Evolutionary conservation across 2,888 invertebrate genomes (phyloP).

Genomic region (Isotomurus palustris): DNA sequence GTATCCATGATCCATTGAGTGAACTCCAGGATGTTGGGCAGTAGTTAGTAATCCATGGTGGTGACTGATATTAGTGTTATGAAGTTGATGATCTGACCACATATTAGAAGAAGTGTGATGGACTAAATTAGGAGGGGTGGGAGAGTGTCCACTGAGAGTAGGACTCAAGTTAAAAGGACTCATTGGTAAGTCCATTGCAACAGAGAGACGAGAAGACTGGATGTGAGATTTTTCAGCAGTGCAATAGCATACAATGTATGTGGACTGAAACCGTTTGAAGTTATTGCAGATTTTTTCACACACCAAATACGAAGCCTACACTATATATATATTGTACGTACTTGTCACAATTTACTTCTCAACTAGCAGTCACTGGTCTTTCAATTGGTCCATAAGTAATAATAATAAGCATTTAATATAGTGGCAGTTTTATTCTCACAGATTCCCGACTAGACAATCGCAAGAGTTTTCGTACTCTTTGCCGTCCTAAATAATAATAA

Average conservation of each 20-base stretch:
- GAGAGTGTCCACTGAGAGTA: constrained; percentile 51
- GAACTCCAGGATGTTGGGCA: constrained; percentile 44
- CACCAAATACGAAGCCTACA: too few relatives aligned
- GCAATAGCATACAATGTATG: background rate
- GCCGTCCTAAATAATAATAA: too few relatives aligned
- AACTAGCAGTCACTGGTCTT: background rate
- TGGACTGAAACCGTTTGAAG: too few relatives aligned
- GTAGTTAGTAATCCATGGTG: constrained; percentile 45
- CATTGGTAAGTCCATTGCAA: constrained; percentile 54
- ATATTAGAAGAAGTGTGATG: constrained; percentile 43
- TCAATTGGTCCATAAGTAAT: background rate
- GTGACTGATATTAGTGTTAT: constrained; percentile 27
- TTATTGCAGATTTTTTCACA: background rate
- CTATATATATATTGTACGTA: too few relatives aligned
- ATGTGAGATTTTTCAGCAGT: background rate
- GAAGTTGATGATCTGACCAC: constrained; percentile 41
- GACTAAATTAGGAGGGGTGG: constrained; percentile 47
- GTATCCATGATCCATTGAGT: constrained; percentile 44
- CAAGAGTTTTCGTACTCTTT: background rate
- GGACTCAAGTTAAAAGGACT: constrained; percentile 73
- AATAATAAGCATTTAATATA: background rate
- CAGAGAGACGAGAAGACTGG: too few relatives aligned
- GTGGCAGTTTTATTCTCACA: background rate
- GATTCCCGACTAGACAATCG: background rate
- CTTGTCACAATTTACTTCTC: background rate